Conservation (phyloP, 30 jellyfish, hydroid and myxozoan species). For the Calvadosia cruxmelitensis region DNA sequence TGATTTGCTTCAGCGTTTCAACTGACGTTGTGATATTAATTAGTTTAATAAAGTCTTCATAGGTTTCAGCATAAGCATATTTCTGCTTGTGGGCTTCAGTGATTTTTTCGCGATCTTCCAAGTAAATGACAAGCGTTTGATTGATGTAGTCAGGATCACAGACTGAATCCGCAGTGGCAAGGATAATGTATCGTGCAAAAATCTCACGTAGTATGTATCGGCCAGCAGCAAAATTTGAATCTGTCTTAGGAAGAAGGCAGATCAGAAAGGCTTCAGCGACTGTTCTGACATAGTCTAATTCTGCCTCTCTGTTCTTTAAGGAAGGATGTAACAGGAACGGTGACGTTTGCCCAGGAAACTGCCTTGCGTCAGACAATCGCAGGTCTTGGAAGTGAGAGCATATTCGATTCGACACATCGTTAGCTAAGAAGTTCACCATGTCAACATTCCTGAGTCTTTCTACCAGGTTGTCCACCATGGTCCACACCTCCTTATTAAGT, state of each 20-base stretch:
- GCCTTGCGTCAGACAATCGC: conserved; percentile 81
- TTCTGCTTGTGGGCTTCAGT: conserved; percentile 78
- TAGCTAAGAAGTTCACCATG: conserved; percentile 72
- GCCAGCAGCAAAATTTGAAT: conserved; percentile 66
- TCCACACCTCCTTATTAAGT: conserved; percentile 86
- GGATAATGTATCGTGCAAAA: conserved; percentile 54
- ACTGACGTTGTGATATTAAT: conserved; percentile 58
- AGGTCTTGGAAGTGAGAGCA: conserved; percentile 81
- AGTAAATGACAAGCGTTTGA: conserved; percentile 70
- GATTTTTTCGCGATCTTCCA: conserved; percentile 83
- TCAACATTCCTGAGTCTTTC: conserved; percentile 74
- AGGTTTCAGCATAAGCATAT: conserved; percentile 97
- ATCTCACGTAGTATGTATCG: conserved; percentile 79
- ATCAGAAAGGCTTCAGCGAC: conserved; percentile 76
- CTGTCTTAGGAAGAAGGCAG: conserved; percentile 73
- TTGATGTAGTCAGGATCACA: conserved; percentile 95
- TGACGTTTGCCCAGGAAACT: conserved; percentile 63
- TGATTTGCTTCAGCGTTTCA: conserved; percentile 87
- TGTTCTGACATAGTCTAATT: conserved; percentile 54
- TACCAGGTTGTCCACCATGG: conserved; percentile 57
- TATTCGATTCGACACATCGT: conserved; percentile 49
- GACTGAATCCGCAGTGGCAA: conserved; percentile 92
- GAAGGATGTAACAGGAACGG: conserved; percentile 95
- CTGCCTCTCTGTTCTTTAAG: conserved; percentile 54
- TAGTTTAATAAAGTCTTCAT: conserved; percentile 87